phyloP scores from a whole-genome alignment of 2,888 invertebrate species.

The Caenorhabditis zanzibari region DNA sequence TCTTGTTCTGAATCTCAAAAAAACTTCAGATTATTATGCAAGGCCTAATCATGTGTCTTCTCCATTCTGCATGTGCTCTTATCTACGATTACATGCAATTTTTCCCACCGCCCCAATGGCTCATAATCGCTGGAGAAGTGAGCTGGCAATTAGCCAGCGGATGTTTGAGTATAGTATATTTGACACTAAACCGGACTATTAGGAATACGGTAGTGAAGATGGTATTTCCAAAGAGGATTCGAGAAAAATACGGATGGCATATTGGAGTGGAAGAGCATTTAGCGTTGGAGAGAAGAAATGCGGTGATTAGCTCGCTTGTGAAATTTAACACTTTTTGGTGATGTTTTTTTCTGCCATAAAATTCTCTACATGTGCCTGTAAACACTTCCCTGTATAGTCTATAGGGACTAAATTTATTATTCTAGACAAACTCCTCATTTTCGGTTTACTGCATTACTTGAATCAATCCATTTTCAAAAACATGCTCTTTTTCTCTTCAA shows the following conservation, averaged over 20 bases:
- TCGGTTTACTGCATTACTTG: too few relatives aligned
- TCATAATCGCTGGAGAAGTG: background rate
- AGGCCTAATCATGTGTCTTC: background rate
- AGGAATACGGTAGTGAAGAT: slow-evolving; percentile 17
- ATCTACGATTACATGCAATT: background rate
- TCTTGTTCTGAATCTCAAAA: too few relatives aligned
- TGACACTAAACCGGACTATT: slow-evolving; percentile 7
- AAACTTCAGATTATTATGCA: slow-evolving; percentile 10
- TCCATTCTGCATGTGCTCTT: background rate
- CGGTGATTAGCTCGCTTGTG: background rate
- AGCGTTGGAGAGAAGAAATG: background rate
- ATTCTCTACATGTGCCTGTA: too few relatives aligned
- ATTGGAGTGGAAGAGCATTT: slow-evolving; percentile 18
- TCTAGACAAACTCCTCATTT: too few relatives aligned
- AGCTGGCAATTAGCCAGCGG: background rate
- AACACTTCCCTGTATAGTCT: too few relatives aligned
- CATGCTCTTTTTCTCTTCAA: background rate
- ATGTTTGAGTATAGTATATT: slow-evolving; percentile 2
- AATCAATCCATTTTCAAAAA: background rate
- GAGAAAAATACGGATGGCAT: background rate
- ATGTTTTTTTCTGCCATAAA: too few relatives aligned
- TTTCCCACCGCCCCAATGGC: background rate
- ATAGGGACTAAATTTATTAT: too few relatives aligned
- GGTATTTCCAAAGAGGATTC: background rate
- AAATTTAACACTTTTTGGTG: slow-evolving; percentile 13